Percentiles rank a stretch among this genome's conserved stretches.
Conservation (phyloP, 2,113 vertebrate species). For the Corythaixoides concolor region DNA sequence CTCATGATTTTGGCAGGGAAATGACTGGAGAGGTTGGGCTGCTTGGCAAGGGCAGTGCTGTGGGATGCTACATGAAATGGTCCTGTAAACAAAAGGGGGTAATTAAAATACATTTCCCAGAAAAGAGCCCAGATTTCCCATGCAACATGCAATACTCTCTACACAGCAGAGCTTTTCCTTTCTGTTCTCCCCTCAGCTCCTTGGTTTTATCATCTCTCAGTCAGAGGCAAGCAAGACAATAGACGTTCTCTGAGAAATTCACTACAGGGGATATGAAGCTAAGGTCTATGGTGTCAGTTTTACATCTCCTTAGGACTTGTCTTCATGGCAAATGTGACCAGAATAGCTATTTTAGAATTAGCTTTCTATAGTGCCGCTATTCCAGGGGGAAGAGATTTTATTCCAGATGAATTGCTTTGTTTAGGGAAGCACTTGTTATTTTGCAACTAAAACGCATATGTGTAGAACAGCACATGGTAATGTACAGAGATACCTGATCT, state of each 20-base stretch:
- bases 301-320: slow-evolving; percentile 45
- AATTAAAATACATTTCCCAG: slow-evolving; percentile 33
- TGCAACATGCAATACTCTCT: not conserved
- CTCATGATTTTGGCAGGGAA: not conserved
- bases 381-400: slow-evolving; percentile 24
- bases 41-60: not conserved
- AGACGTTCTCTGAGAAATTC: slow-evolving; percentile 51
- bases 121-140: slow-evolving; percentile 48
- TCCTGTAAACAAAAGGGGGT: not conserved
- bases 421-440: not conserved
- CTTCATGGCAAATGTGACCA: slow-evolving; percentile 52
- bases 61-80: not conserved
- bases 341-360: slow-evolving; percentile 62
- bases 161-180: slow-evolving; percentile 36
- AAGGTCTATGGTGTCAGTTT: slow-evolving; percentile 49
- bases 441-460: rapidly evolving
- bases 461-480: not conserved
- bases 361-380: not conserved
- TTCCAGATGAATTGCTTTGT: not conserved
- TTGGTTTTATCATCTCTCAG: slow-evolving; percentile 57
- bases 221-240: slow-evolving; percentile 53
- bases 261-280: not conserved
- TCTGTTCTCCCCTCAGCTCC: slow-evolving; percentile 21
- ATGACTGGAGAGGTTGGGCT: not conserved
- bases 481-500: not conserved